phyloP scores from a whole-genome alignment of 2,888 invertebrate genomes.

The Drosophila putrida region DNA sequence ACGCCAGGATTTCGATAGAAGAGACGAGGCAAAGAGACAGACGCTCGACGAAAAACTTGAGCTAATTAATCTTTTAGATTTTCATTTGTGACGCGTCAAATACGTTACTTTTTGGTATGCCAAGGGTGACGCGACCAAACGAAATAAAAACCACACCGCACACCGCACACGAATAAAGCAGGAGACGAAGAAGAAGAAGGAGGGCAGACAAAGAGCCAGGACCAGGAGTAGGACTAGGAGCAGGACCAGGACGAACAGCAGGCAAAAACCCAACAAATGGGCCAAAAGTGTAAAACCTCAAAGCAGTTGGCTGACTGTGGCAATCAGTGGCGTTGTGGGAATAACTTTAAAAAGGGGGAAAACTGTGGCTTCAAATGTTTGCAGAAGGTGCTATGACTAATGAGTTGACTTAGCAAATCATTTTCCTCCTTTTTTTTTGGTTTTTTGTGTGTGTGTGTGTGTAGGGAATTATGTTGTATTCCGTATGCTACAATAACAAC shows the following conservation, averaged over 20 bases:
- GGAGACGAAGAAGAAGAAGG: constrained; percentile 5
- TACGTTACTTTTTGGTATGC: constrained; percentile 73
- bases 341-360: constrained; percentile 35
- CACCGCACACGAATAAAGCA: constrained; percentile 56
- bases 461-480: constrained; percentile 22
- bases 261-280: constrained; percentile 60
- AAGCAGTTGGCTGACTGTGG: constrained; percentile 50
- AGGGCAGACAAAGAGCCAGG: not conserved
- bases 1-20: constrained; percentile 53
- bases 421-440: constrained; percentile 5
- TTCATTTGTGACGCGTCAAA: constrained; percentile 80
- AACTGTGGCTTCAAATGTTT: constrained; percentile 31
- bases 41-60: constrained; percentile 69
- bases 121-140: constrained; percentile 63
- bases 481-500: constrained; percentile 25
- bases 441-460: not conserved
- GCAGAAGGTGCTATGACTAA: constrained; percentile 65
- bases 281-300: constrained; percentile 76
- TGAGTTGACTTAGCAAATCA: constrained; percentile 61
- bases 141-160: constrained; percentile 68
- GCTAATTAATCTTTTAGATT: constrained; percentile 80
- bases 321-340: constrained; percentile 67
- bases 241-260: constrained; percentile 16
- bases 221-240: constrained; percentile 11
- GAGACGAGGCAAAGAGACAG: constrained; percentile 28